Percentiles rank a stretch among this genome's conserved stretches.
These are phyloP conservation scores for Clupea harengus DNA, from an alignment of 2,113 vertebrate species.

Conservation along the genomic window DNA sequence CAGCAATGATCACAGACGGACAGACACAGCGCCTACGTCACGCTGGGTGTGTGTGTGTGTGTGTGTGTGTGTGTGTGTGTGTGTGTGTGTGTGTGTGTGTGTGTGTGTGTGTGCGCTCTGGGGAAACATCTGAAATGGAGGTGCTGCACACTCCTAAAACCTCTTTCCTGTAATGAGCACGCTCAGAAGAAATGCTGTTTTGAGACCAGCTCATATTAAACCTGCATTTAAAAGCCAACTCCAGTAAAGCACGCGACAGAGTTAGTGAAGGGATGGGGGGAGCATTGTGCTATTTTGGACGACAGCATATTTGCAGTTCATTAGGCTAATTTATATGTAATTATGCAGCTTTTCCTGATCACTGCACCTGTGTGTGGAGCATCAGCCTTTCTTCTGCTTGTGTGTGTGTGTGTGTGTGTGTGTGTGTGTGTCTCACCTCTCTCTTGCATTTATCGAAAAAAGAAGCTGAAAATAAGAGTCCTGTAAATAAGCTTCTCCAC, in stretches of 20 bases:
- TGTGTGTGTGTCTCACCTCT: neutral
- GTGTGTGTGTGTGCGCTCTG: neutral
- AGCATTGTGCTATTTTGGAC: neutral
- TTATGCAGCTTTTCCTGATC: neutral
- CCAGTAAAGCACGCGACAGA: neutral
- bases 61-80: neutral
- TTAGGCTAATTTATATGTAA: conserved; percentile 4
- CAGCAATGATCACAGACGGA: neutral
- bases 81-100: conserved; percentile 28
- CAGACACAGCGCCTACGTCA: neutral
- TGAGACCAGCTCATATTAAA: neutral
- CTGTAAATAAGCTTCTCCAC: neutral
- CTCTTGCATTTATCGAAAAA: neutral
- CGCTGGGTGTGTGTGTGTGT: neutral
- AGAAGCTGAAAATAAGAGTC: neutral
- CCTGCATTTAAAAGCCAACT: neutral
- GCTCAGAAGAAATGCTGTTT: neutral
- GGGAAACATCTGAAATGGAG: neutral
- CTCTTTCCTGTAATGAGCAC: neutral
- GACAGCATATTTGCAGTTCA: neutral
- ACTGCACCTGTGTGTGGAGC: neutral
- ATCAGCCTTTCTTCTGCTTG: neutral
- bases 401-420: neutral
- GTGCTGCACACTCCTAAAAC: neutral
- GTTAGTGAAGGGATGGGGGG: neutral